Evolutionary conservation across 2,888 invertebrate genomes (phyloP).

Genomic region (Diarsia brunnea): DNA sequence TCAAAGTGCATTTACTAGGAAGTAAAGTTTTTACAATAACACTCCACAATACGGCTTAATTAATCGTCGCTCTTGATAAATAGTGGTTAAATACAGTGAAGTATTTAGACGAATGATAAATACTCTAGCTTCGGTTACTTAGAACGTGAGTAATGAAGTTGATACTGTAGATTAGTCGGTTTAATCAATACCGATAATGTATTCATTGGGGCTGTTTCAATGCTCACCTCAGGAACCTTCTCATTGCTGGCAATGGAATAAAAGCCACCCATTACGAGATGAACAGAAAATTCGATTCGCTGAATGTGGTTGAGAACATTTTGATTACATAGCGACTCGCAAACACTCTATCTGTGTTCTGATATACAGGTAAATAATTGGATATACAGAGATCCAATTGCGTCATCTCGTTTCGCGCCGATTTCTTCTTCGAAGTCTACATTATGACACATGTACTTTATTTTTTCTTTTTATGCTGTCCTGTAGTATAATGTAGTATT

Average conservation of each 20-base stretch:
- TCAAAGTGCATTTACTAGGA: slow-evolving; percentile 31
- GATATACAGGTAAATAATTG: slow-evolving; percentile 77
- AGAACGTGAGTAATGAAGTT: slow-evolving; percentile 71
- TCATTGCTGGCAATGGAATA: slow-evolving; percentile 66
- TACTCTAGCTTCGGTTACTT: slow-evolving; percentile 62
- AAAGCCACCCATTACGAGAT: slow-evolving; percentile 78
- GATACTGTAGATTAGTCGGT: slow-evolving; percentile 68
- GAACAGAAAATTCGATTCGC: slow-evolving; percentile 76
- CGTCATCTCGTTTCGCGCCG: slow-evolving; percentile 64
- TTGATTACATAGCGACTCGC: slow-evolving; percentile 75
- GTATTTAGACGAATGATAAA: slow-evolving; percentile 66
- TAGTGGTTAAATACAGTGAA: slow-evolving; percentile 55
- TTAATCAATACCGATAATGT: slow-evolving; percentile 75
- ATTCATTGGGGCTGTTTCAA: slow-evolving; percentile 70
- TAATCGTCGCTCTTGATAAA: slow-evolving; percentile 58
- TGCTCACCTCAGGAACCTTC: slow-evolving; percentile 65
- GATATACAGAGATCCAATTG: slow-evolving; percentile 71
- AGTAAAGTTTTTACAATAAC: slow-evolving; percentile 13
- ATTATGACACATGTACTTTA: slow-evolving; percentile 42
- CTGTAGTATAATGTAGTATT: not conserved
- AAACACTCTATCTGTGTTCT: slow-evolving; percentile 69
- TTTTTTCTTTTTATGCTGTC: slow-evolving; percentile 3
- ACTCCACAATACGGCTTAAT: slow-evolving; percentile 39
- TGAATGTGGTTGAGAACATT: slow-evolving; percentile 77
- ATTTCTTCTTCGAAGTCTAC: slow-evolving; percentile 55